phyloP scores from a whole-genome alignment of 2,888 invertebrate genomes.

The Metopia argyrocephala region DNA sequence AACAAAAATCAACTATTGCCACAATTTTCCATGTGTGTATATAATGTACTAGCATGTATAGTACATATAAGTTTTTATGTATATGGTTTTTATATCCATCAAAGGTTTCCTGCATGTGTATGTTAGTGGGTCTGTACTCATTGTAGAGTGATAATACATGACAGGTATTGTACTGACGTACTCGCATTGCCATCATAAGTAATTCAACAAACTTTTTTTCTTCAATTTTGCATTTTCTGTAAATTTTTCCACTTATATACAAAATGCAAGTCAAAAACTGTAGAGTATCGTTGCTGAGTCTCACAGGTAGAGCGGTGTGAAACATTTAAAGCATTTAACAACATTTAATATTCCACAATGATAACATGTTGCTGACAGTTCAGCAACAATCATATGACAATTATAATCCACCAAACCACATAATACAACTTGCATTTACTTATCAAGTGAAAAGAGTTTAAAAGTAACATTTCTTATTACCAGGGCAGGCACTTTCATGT shows the following conservation, averaged over 20 bases:
- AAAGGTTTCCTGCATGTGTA: not conserved
- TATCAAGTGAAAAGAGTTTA: not conserved
- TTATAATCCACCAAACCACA: conserved; percentile 52
- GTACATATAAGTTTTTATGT: not conserved
- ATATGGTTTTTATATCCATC: not conserved
- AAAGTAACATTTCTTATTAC: too few species aligned
- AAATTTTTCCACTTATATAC: not conserved
- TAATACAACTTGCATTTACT: not conserved
- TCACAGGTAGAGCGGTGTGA: not conserved
- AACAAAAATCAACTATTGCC: conserved; percentile 22
- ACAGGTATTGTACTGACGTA: conserved; percentile 9
- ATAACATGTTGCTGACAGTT: conserved; percentile 51
- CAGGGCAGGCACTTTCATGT: too few species aligned
- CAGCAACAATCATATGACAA: conserved; percentile 52
- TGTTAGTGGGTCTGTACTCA: not conserved
- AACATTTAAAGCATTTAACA: conserved; percentile 31
- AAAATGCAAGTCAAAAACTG: not conserved
- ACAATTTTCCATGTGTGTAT: not conserved
- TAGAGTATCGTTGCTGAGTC: not conserved
- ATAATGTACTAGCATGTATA: not conserved
- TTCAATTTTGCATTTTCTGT: not conserved
- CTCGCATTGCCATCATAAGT: conserved; percentile 13
- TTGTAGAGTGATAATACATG: conserved; percentile 9
- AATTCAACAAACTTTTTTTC: conserved; percentile 12
- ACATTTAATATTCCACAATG: conserved; percentile 28